Percentiles rank a stretch among this genome's conserved stretches.
Evolutionary conservation across 2,888 invertebrate species (phyloP).

Genomic region (Parasteatoda lunata): DNA sequence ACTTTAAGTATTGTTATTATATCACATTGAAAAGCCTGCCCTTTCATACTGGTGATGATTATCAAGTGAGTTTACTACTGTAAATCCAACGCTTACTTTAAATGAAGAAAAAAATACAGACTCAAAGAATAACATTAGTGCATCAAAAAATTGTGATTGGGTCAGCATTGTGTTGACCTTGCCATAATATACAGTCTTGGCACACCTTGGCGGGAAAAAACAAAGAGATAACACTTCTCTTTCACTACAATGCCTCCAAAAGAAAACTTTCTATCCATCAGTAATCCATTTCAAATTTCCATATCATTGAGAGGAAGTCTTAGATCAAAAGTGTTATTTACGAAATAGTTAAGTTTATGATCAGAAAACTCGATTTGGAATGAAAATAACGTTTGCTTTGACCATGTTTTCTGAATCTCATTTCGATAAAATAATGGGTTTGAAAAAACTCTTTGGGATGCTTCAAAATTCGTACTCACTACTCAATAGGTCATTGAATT

Average conservation of each 20-base stretch:
- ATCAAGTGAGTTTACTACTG: conserved; percentile 42
- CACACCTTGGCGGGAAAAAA: conserved; percentile 55
- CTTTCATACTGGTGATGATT: conserved; percentile 32
- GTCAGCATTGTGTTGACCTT: conserved; percentile 57
- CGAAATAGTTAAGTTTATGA: no score
- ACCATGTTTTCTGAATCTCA: no score
- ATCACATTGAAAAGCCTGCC: conserved; percentile 19
- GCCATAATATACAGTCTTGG: conserved; percentile 26
- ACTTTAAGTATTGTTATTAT: conserved; percentile 51
- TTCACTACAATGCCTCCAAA: conserved; percentile 3
- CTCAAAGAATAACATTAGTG: conserved; percentile 27
- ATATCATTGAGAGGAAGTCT: no score
- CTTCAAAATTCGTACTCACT: no score
- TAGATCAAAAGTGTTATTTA: no score
- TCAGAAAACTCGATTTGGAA: no score
- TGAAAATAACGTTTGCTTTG: no score
- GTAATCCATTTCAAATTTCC: no score
- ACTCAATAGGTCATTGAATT: no score
- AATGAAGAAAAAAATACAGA: conserved; percentile 25
- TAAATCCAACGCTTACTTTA: conserved; percentile 36
- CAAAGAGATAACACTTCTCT: conserved; percentile 48
- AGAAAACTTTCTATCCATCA: no score
- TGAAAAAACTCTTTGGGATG: no score
- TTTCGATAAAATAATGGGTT: no score
- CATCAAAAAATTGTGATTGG: conserved; percentile 53